A percentile compares a stretch with the other conserved stretches of the same genome.
phyloP scores from a whole-genome alignment of 2,113 vertebrate species.

The Lampris incognitus region DNA sequence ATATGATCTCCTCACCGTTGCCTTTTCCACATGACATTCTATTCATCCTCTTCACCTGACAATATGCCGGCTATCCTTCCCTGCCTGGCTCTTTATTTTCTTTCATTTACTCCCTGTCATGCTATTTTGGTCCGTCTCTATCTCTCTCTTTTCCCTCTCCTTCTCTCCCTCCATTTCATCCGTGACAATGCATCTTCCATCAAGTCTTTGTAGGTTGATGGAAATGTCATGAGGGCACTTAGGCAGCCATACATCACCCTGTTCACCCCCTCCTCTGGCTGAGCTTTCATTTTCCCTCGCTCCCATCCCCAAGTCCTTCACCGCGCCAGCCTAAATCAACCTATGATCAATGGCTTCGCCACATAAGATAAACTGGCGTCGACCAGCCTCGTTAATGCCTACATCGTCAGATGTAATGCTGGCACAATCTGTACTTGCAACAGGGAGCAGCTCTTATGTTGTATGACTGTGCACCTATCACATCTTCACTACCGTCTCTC shows the following conservation, averaged over 20 bases:
- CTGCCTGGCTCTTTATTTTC: conserved; percentile 18
- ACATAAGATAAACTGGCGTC: conserved; percentile 3
- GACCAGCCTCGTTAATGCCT: conserved; percentile 27
- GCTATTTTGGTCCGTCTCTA: conserved; percentile 32
- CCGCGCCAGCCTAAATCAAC: conserved; percentile 23
- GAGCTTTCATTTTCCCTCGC: conserved; percentile 59
- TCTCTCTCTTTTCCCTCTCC: conserved; percentile 36
- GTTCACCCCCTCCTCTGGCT: conserved; percentile 62
- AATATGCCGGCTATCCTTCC: conserved; percentile 7
- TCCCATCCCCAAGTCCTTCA: conserved; percentile 35
- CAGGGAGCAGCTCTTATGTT: conserved; percentile 19
- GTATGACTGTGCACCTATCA: too few species aligned
- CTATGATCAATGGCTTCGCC: conserved; percentile 5
- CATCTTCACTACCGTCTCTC: too few species aligned
- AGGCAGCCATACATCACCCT: conserved; percentile 66
- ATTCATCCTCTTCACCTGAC: conserved; percentile 44
- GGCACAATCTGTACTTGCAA: conserved; percentile 31
- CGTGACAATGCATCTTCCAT: conserved; percentile 69
- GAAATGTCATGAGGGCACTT: conserved; percentile 70
- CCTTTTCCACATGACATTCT: conserved; percentile 39
- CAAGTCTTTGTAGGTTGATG: conserved; percentile 69
- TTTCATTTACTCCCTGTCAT: conserved; percentile 37
- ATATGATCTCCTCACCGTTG: conserved; percentile 36
- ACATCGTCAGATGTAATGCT: conserved; percentile 29
- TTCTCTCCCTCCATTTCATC: conserved; percentile 40